Evolutionary conservation across 2,888 invertebrate genomes (phyloP).

Genomic region (Polylopha cassiicola): DNA sequence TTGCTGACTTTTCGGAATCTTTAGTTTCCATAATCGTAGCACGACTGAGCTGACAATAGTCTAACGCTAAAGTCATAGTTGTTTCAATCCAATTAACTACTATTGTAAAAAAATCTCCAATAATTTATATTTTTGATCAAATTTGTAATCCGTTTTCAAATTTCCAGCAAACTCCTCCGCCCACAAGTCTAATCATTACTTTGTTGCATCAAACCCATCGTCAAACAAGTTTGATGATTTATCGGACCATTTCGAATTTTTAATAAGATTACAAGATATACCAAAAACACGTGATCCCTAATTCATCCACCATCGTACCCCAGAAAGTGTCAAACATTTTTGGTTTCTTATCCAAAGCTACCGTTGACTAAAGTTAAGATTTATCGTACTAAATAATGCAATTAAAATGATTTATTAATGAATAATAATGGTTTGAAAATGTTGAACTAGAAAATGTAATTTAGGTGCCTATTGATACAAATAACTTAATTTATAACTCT

Average conservation of each 20-base stretch:
- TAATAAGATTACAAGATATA: conserved; percentile 10
- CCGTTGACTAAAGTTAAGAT: conserved; percentile 31
- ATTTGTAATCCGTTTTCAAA: too few relatives aligned
- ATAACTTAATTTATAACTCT: conserved; percentile 8
- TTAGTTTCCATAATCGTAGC: too few relatives aligned
- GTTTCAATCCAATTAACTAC: too few relatives aligned
- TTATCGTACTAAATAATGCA: conserved; percentile 35
- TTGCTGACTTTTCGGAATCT: too few relatives aligned
- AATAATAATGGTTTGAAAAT: conserved; percentile 11
- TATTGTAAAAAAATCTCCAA: too few relatives aligned
- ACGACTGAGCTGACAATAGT: too few relatives aligned
- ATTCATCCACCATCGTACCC: too few relatives aligned
- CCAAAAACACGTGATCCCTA: too few relatives aligned
- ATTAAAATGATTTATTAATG: conserved; percentile 33
- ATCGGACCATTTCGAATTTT: conserved; percentile 20
- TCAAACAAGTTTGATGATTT: conserved; percentile 23
- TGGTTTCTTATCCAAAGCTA: conserved; percentile 30
- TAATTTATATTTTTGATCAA: too few relatives aligned
- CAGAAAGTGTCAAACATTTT: too few relatives aligned
- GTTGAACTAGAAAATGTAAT: conserved; percentile 1
- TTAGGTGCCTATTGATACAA: conserved; percentile 7
- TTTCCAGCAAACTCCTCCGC: conserved; percentile 14
- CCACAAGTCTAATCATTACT: conserved; percentile 12
- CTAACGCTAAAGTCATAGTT: too few relatives aligned
- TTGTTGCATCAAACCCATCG: conserved; percentile 15